Evolutionary conservation across 1,140 invertebrate genomes (phyloP).

Genomic region (Chironomus tepperi): DNA sequence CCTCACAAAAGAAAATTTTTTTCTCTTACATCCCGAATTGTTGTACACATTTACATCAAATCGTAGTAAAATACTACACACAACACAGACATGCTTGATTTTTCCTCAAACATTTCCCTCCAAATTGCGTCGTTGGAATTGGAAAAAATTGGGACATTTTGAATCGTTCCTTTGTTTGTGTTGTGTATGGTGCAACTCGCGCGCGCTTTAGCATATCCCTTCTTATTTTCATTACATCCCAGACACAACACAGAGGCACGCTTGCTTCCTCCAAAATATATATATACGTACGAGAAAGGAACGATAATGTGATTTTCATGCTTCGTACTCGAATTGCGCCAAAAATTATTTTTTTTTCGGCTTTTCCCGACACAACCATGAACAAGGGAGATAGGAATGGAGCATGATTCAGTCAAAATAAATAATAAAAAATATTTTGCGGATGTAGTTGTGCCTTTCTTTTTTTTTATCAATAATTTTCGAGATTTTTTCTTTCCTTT

Average conservation of each 20-base stretch:
- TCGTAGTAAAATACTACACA: not conserved
- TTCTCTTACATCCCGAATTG: not conserved
- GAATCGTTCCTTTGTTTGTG: not conserved
- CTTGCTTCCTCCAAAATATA: no score
- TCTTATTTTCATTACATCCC: not conserved
- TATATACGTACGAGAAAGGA: not conserved
- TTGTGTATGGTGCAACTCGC: not conserved
- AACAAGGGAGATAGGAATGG: not conserved
- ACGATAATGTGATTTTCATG: not conserved
- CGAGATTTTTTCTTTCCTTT: no score
- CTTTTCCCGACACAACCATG: not conserved
- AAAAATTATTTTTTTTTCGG: conserved; percentile 12
- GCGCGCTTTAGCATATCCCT: not conserved
- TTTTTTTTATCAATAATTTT: no score
- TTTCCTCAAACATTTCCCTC: no score
- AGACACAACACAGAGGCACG: conserved; percentile 2
- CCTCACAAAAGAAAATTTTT: not conserved
- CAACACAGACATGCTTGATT: no score
- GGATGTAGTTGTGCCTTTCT: not conserved
- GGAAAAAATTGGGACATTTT: conserved; percentile 4
- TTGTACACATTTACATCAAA: not conserved
- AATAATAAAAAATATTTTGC: conserved; percentile 5
- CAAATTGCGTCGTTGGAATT: not conserved
- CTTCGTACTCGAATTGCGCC: conserved; percentile 13
- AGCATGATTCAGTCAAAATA: conserved; percentile 7